Evolutionary conservation across 1,140 invertebrate genomes (phyloP), one percentile per base, ranked within the genome.

Genomic region (Aleiodes sp.): DNA sequence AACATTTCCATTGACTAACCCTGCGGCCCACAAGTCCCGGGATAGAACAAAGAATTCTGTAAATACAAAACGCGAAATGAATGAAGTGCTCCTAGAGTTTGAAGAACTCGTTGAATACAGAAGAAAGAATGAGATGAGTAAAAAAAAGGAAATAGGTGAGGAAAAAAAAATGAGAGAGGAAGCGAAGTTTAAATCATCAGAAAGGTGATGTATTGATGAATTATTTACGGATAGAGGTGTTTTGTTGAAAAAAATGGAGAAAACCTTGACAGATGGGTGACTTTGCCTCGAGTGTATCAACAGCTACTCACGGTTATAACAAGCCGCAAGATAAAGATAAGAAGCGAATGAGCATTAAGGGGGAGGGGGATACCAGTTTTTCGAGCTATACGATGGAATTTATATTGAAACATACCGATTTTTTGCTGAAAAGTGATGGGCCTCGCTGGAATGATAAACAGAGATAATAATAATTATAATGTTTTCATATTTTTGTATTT

Each of bases 251-350:
- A 8, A 52, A 52, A 21, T 52, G 46, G 46, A n/a, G n/a, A n/a
- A n/a, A 63, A 39, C 60, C 60, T 63, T 63, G 60, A 63, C 60
- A 63, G 31, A 39, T 14, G 60, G 37, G 35, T 52, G 46, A 52
- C 46, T 52, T 21, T 24, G 31, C 26, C 60, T 63, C 19, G 60
- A 63, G 60, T 63, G 35, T 10, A 16, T 24, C 46, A 9, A 21
- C 60, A 63, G 35, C 21, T 4, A 21, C 60, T 33, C 60, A 37
- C 60, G 35, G 31, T n/a, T 63, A 39, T 21, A 63, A 63, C 35
- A 33, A 63, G n/a, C n/a, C n/a, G 41, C 21, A 14, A 39, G 60
- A 63, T 63, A 63, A 63, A 63, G 60, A 63, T 63, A 63, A 16
- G 60, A 63, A 41, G 60, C 35, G 33, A 39, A 39, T 37, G 60